phyloP scores from a whole-genome alignment of 2,113 vertebrate species.

The Condylura cristata region DNA sequence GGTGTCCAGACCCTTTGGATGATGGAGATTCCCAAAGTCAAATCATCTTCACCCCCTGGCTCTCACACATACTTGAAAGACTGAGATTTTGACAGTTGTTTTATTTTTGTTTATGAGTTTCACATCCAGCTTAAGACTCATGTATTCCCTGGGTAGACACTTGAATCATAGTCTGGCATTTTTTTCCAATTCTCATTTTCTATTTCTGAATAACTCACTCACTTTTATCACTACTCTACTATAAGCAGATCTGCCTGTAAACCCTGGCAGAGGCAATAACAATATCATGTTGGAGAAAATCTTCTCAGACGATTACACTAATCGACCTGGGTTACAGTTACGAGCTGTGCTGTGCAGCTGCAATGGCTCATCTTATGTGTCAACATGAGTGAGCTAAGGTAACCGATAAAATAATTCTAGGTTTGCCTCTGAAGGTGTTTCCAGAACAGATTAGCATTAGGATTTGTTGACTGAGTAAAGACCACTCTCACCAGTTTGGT shows the following conservation, averaged over 20 bases:
- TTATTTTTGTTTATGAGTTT: not conserved
- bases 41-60: not conserved
- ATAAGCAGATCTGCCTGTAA: not conserved
- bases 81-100: not conserved
- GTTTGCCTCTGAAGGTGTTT: not conserved
- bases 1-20: not conserved
- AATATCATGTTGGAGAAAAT: not conserved
- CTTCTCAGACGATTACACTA: not conserved
- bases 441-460: not conserved
- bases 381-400: not conserved
- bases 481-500: not conserved
- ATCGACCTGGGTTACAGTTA: not conserved
- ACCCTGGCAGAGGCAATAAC: not conserved
- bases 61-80: not conserved
- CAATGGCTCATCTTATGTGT: not conserved
- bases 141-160: not conserved
- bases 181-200: not conserved
- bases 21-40: not conserved
- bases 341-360: not conserved
- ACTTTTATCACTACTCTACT: not conserved
- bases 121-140: not conserved
- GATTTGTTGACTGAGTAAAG: not conserved
- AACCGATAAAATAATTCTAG: not conserved
- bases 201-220: not conserved
- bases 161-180: not conserved